A percentile compares a stretch with the other conserved stretches of the same genome.
These are phyloP conservation scores for Melipona quadrifasciata DNA, from an alignment of 1,140 invertebrate species.

Conservation along the genomic window DNA sequence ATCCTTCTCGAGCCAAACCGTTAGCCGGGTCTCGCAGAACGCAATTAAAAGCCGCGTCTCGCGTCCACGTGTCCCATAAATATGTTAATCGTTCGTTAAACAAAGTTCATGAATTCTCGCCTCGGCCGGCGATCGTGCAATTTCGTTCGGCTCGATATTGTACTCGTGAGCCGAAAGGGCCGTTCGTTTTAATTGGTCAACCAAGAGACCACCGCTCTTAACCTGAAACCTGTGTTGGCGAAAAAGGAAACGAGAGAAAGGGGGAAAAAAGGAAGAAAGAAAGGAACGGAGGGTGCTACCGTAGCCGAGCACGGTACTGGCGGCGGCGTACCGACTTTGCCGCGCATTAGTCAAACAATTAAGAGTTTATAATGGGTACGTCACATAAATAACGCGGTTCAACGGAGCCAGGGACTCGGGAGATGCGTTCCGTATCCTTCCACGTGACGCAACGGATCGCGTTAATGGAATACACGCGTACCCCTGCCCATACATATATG, in stretches of 20 bases:
- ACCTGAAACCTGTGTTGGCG: constrained; percentile 38
- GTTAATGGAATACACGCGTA: constrained; percentile 65
- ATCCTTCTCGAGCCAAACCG: neutral
- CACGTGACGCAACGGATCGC: constrained; percentile 54
- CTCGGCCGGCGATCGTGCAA: constrained; percentile 1
- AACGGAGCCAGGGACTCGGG: constrained; percentile 19
- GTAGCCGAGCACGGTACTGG: neutral
- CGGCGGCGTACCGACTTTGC: constrained; percentile 59
- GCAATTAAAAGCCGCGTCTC: neutral
- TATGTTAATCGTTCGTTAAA: constrained; percentile 50
- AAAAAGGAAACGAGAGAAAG: neutral
- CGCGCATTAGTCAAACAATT: constrained; percentile 81
- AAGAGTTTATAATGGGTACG: constrained; percentile 79
- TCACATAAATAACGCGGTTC: constrained; percentile 79
- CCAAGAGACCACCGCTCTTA: constrained; percentile 14
- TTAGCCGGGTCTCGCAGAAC: neutral
- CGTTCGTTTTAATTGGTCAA: constrained; percentile 34
- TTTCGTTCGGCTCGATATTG: constrained; percentile 15
- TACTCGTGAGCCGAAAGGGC: constrained; percentile 7
- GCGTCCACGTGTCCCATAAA: constrained; percentile 21
- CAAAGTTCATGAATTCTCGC: constrained; percentile 30
- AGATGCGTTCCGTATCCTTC: constrained; percentile 45
- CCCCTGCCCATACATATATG: constrained; percentile 35
- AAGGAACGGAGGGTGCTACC: neutral
- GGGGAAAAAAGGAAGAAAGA: neutral